These are phyloP conservation scores for Lineus longissimus DNA, from an alignment of 1,140 invertebrate genomes.

Conservation along the genomic window DNA sequence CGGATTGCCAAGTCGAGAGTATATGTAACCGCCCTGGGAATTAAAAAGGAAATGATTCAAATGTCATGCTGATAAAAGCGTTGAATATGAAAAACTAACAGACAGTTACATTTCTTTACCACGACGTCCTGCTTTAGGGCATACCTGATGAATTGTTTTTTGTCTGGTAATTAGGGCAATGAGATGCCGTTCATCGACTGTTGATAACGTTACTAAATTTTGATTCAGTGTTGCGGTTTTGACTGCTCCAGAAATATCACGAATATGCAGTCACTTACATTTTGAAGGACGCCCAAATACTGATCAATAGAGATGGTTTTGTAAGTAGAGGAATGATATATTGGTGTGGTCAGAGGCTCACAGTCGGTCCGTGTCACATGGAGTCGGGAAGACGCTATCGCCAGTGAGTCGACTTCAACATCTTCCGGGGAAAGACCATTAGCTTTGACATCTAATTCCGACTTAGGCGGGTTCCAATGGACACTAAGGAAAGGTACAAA, in stretches of 20 bases:
- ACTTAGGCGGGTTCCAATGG: no score
- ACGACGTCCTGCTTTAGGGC: no score
- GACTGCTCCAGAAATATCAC: background rate
- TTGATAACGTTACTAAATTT: no score
- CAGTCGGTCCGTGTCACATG: no score
- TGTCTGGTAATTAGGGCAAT: no score
- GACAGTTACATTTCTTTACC: background rate
- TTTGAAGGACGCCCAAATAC: constrained; percentile 26
- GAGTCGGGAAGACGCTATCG: no score
- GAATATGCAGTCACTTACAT: background rate
- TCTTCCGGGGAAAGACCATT: no score
- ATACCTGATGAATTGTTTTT: background rate
- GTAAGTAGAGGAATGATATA: constrained; percentile 41
- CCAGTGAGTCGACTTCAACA: no score
- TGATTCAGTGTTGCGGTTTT: no score
- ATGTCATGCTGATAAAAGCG: background rate
- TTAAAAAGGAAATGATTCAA: constrained; percentile 1
- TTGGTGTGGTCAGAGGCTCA: constrained; percentile 33
- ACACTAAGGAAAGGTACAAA: no score
- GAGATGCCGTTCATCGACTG: no score
- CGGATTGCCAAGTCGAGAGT: constrained; percentile 88
- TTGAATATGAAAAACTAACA: background rate
- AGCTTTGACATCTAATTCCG: no score
- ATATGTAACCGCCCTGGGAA: constrained; percentile 57
- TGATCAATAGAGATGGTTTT: constrained; percentile 33